Conservation (phyloP, 2,888 invertebrate genomes). For the Drosophila mimica region DNA sequence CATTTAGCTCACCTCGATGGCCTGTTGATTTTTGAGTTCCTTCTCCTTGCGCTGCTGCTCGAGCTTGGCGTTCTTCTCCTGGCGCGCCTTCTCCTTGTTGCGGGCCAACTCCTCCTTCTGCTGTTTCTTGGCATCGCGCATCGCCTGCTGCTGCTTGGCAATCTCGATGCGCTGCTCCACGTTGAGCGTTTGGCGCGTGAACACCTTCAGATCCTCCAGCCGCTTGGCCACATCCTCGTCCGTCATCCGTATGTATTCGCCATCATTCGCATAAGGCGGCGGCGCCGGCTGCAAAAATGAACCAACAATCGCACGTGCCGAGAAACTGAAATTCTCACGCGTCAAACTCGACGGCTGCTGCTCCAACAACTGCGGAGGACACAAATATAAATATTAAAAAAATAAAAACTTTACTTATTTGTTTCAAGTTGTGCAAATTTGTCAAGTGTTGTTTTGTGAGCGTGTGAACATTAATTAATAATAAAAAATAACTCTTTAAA, state of each 20-base stretch:
- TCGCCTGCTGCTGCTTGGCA: conserved; percentile 90
- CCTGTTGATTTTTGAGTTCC: conserved; percentile 92
- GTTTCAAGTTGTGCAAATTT: not conserved
- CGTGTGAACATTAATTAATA: too few species aligned
- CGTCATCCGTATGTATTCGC: conserved; percentile 91
- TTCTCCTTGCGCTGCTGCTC: conserved; percentile 93
- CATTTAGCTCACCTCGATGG: conserved; percentile 90
- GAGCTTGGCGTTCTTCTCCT: conserved; percentile 92
- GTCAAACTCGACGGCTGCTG: conserved; percentile 89
- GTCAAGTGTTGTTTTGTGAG: not conserved
- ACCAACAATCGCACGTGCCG: conserved; percentile 94
- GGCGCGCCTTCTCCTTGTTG: conserved; percentile 86
- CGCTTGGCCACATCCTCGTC: conserved; percentile 93
- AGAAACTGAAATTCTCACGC: conserved; percentile 96
- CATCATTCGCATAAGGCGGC: conserved; percentile 87
- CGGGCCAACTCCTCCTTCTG: conserved; percentile 88
- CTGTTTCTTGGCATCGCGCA: conserved; percentile 90
- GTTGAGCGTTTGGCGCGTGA: conserved; percentile 88
- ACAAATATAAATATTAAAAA: conserved; percentile 67
- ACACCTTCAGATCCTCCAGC: conserved; percentile 89
- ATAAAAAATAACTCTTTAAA: not conserved
- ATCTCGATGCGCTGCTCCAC: conserved; percentile 92
- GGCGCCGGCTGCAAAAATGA: conserved; percentile 94
- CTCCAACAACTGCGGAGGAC: conserved; percentile 86
- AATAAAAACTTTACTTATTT: not conserved